Conservation (phyloP, 2,113 vertebrate genomes). For the Meleagris gallopavo region DNA sequence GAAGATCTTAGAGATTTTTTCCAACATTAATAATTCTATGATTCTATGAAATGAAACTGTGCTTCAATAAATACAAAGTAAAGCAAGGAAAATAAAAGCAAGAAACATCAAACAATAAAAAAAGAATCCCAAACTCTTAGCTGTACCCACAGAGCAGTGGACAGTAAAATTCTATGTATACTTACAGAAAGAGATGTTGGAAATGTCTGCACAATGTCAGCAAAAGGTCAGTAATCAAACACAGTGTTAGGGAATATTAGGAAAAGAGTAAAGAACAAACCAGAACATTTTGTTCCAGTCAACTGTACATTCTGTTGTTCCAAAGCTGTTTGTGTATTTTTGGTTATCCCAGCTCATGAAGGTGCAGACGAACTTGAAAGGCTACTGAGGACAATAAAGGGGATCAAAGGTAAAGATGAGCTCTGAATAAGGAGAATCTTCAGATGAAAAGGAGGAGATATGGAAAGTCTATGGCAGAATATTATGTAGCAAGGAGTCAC, state of each 20-base stretch:
- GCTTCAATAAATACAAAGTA: not conserved
- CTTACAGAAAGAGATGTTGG: not conserved
- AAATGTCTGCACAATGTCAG: not conserved
- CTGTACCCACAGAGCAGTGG: not conserved
- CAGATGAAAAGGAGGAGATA: not conserved
- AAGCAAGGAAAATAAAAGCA: not conserved
- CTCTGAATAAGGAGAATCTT: not conserved
- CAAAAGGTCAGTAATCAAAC: not conserved
- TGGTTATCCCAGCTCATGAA: not conserved
- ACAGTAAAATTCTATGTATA: not conserved
- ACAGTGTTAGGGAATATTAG: not conserved
- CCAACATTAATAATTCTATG: too few species aligned
- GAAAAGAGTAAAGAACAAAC: not conserved
- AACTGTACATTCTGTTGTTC: fast-evolving
- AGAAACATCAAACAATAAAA: not conserved
- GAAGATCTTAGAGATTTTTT: too few species aligned
- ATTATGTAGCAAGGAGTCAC: not conserved
- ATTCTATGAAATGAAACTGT: not conserved
- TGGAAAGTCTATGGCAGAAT: not conserved
- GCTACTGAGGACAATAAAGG: not conserved
- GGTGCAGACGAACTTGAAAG: not conserved
- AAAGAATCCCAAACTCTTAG: too few species aligned
- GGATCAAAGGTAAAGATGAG: not conserved
- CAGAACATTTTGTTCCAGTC: not conserved
- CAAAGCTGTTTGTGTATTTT: not conserved